These are phyloP conservation scores for Hydrotaea diabolus DNA, from an alignment of 2,888 invertebrate genomes.

Conservation along the genomic window DNA sequence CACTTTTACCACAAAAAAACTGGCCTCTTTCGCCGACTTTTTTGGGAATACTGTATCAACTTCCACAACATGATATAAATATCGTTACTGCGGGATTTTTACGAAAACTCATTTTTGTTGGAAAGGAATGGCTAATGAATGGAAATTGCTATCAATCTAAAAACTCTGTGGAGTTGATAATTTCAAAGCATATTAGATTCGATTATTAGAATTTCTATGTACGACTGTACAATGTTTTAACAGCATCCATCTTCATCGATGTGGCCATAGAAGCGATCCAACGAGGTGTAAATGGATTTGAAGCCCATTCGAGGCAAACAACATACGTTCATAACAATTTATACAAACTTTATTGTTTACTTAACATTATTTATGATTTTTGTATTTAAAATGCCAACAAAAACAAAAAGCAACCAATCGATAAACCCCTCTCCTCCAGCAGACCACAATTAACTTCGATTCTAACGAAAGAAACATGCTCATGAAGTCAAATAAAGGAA, in stretches of 20 bases:
- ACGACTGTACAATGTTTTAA: too few relatives aligned
- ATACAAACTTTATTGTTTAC: conserved; percentile 48
- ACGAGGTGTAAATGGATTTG: neutral
- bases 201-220: too few relatives aligned
- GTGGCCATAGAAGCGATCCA: neutral
- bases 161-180: too few relatives aligned
- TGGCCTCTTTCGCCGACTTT: too few relatives aligned
- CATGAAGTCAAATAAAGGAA: conserved; percentile 1
- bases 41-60: too few relatives aligned
- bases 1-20: too few relatives aligned
- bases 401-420: conserved; percentile 28
- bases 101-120: too few relatives aligned
- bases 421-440: neutral
- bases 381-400: conserved; percentile 22
- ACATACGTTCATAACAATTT: conserved; percentile 54
- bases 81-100: too few relatives aligned
- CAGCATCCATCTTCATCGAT: conserved; percentile 59
- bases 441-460: conserved; percentile 33
- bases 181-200: too few relatives aligned
- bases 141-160: too few relatives aligned
- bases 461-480: conserved; percentile 38
- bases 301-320: neutral
- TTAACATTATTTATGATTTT: conserved; percentile 56
- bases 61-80: too few relatives aligned
- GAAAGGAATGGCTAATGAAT: too few relatives aligned